Conservation (phyloP, 2,797 vertebrate species). For the Clarias fuscus region DNA sequence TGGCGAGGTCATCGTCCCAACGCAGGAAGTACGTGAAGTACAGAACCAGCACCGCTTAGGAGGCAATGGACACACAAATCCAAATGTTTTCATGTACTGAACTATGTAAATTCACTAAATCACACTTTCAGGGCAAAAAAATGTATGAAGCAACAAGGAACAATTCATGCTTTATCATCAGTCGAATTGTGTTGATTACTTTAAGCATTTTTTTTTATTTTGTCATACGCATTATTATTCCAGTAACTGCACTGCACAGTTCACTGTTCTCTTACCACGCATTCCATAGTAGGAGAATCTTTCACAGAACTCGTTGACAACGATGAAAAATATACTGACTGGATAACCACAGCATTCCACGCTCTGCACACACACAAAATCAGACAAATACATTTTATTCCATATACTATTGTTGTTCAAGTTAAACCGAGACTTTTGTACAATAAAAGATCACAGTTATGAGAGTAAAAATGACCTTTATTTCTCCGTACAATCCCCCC, state of each 20-base stretch:
- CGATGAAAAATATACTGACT: slow-evolving; percentile 92
- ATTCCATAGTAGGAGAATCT: slow-evolving; percentile 98
- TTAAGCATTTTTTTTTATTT: not conserved
- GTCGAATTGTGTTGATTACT: not conserved
- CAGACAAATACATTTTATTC: not conserved
- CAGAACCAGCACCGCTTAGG: slow-evolving; percentile 88
- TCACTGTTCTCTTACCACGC: slow-evolving; percentile 79
- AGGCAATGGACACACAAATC: slow-evolving; percentile 17
- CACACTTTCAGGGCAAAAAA: not conserved
- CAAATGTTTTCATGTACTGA: not conserved
- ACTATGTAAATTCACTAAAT: not conserved
- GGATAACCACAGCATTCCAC: slow-evolving; percentile 79
- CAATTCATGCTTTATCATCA: not conserved
- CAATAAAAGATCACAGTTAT: no score
- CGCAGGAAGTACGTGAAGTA: slow-evolving; percentile 87
- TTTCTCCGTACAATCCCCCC: no score
- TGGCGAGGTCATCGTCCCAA: slow-evolving; percentile 85
- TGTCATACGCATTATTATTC: not conserved
- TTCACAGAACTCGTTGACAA: slow-evolving; percentile 95
- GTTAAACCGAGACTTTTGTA: no score
- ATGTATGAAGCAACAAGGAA: not conserved
- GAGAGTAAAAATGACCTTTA: no score
- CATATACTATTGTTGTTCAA: not conserved
- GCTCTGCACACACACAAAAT: slow-evolving; percentile 55
- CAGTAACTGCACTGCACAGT: not conserved